Base-by-base conservation (phyloP, 2,888 invertebrate species). In the Griposia aprilina region DNA sequence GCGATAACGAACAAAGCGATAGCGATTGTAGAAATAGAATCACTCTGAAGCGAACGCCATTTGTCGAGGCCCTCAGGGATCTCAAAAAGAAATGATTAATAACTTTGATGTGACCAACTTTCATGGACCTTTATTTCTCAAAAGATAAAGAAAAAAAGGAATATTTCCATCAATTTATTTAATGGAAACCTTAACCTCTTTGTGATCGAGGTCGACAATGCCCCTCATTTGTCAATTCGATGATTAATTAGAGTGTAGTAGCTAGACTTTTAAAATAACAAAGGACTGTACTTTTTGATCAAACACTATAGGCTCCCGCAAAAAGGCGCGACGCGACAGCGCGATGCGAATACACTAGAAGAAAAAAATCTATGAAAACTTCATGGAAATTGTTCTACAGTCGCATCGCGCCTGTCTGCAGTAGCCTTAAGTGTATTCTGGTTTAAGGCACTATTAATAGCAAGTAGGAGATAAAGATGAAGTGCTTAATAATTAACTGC, bases 141-240 rank as follows among this genome's bases (percentile, higher is more conserved):
- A 52, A 30, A 30, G 41, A 36, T 15, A 78, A 66, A 30, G 3
- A 30, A n/a, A 7, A 15, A 52, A 26, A 26, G 45, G 20, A 65
- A 30, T 57, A 45, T 66, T 72, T 57, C 17, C 23, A 30, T 73
- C 23, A 75, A 74, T 82, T 78, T 13, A 15, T 41, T 41, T 62
- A 70, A 82, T 79, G 26, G 17, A 50, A 69, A 69, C 69, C n/a
- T 59, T 68, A 67, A 67, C 76, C 30, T n/a, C 41, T 26, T 15
- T 66, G 65, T 62, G 71, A 65, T 62, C 68, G 65, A 72, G 20
- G 55, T 65, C 41, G 30, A 65, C 48, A 78, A 50, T 55, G 50
- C 20, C 69, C 41, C 26, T 62, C 63, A 71, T 71, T 82, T 82
- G 68, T 69, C 74, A 75, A 65, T 72, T 50, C 71, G 7, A 72